phyloP scores from a whole-genome alignment of 23 tunicate species.

The Ciona savignyi region DNA sequence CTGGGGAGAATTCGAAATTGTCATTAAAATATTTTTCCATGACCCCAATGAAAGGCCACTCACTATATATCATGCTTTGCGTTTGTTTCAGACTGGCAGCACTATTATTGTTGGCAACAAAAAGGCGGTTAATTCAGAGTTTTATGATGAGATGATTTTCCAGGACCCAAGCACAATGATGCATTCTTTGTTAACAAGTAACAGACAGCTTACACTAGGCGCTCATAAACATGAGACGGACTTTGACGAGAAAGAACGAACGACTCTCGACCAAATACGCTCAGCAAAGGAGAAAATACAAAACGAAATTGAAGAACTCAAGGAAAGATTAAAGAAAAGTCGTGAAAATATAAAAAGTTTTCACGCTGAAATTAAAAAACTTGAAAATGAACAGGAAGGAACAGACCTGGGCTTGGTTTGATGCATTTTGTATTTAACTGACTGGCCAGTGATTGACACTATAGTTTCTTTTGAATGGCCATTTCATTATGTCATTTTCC shows the following conservation, averaged over 20 bases:
- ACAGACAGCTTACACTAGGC: slow-evolving; percentile 63
- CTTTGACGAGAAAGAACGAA: slow-evolving; percentile 62
- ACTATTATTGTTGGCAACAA: slow-evolving; percentile 52
- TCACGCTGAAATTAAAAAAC: slow-evolving; percentile 61
- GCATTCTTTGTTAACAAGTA: slow-evolving; percentile 73
- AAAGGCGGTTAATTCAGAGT: slow-evolving; percentile 63
- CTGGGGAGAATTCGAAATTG: slow-evolving; percentile 98
- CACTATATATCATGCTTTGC: slow-evolving; percentile 71
- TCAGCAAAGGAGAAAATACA: slow-evolving; percentile 52
- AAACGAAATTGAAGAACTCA: slow-evolving; percentile 59
- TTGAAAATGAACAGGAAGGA: slow-evolving; percentile 51
- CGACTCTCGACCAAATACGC: slow-evolving; percentile 32
- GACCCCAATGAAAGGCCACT: slow-evolving; percentile 69
- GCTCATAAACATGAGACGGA: slow-evolving; percentile 89
- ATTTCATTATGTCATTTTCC: too few relatives aligned
- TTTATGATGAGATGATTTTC: slow-evolving; percentile 96
- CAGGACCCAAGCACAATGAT: slow-evolving; percentile 86
- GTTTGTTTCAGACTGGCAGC: slow-evolving; percentile 64
- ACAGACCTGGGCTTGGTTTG: not conserved
- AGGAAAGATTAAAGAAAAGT: slow-evolving; percentile 58
- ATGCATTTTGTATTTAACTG: too few relatives aligned
- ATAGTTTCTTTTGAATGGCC: too few relatives aligned
- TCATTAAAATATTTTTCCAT: slow-evolving; percentile 84
- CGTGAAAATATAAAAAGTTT: slow-evolving; percentile 75
- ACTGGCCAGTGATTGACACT: too few relatives aligned